Evolutionary conservation across 2,113 vertebrate genomes (phyloP).

Genomic region (Trogon melanurus): DNA sequence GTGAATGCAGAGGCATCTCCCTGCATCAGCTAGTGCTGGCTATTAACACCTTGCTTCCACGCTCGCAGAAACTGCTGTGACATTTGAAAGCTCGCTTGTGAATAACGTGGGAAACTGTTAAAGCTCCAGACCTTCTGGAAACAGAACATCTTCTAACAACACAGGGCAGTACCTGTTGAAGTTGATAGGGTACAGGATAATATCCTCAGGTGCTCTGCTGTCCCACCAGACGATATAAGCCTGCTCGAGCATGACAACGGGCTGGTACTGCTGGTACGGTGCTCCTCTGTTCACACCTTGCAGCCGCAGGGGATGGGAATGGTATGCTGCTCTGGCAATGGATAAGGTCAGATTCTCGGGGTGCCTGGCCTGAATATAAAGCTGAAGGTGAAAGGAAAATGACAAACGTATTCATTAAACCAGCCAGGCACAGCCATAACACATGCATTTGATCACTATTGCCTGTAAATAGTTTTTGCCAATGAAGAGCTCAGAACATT

Average conservation of each 20-base stretch:
- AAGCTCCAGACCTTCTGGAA: not conserved
- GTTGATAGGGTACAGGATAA: constrained; percentile 23
- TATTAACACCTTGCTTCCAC: not conserved
- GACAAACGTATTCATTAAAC: constrained; percentile 7
- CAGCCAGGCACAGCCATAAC: not conserved
- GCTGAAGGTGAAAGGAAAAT: constrained; percentile 56
- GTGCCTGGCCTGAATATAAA: constrained; percentile 73
- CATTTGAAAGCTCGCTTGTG: not conserved
- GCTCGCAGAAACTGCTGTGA: not conserved
- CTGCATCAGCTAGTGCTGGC: not conserved
- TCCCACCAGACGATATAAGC: constrained; percentile 31
- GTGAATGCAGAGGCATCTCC: constrained; percentile 11
- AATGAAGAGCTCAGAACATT: constrained; percentile 18
- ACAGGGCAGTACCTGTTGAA: constrained; percentile 43
- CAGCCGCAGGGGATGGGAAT: constrained; percentile 2
- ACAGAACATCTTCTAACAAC: not conserved
- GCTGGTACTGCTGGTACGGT: constrained; percentile 23
- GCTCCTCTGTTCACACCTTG: not conserved
- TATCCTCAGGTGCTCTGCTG: constrained; percentile 13
- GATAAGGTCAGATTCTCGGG: constrained; percentile 64
- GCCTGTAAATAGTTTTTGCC: constrained; percentile 2
- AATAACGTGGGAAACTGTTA: not conserved
- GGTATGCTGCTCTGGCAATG: constrained; percentile 24
- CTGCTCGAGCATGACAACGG: constrained; percentile 12
- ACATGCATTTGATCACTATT: constrained; percentile 49